Base-by-base conservation (phyloP, 2,888 invertebrate genomes). In the Drosophila longiperda region DNA sequence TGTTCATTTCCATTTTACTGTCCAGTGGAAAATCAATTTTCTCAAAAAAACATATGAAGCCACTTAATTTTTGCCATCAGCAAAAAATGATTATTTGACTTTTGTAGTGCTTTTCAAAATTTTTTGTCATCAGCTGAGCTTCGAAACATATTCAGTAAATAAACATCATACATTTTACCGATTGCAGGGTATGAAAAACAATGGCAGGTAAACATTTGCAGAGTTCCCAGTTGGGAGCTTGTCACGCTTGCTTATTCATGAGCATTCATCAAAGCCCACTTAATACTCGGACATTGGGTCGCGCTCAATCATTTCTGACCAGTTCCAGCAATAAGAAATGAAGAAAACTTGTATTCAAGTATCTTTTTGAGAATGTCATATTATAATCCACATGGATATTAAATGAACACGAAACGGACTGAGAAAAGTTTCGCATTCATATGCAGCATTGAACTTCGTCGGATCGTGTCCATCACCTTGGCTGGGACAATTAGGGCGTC, bases 201-300 rank as follows among this genome's bases (percentile, higher is more conserved):
- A 58, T n/a, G 57, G 40, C 33, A 54, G n/a, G 32, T 38, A 5
- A 40, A 34, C 32, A 50, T 15, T 38, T 60, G 9, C 12, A 15
- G 45, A 64, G 60, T 54, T 65, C 60, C 26, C 40, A 68, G 68
- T 55, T 67, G 53, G 17, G 53, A 49, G 42, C 64, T 65, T 62
- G 67, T 36, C 65, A 68, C 72, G 79, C 82, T 87, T 87, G 72
- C 84, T 83, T 87, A 88, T 87, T 87, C 87, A 87, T 87, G 87
- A 81, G 80, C 74, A 77, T 73, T 73, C 81, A 73, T 87, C 89
- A 87, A 87, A 87, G 87, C 89, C 75, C 72, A 89, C 89, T 87
- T 87, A 87, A 89, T 87, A 79, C 86, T 64, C 65, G 72, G 73
- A 79, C 75, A 89, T 84, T 82, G 84, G 66, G 58, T 72, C 33